Evolutionary conservation across 2,113 vertebrate genomes (phyloP).

Genomic region (Cacatua alba): DNA sequence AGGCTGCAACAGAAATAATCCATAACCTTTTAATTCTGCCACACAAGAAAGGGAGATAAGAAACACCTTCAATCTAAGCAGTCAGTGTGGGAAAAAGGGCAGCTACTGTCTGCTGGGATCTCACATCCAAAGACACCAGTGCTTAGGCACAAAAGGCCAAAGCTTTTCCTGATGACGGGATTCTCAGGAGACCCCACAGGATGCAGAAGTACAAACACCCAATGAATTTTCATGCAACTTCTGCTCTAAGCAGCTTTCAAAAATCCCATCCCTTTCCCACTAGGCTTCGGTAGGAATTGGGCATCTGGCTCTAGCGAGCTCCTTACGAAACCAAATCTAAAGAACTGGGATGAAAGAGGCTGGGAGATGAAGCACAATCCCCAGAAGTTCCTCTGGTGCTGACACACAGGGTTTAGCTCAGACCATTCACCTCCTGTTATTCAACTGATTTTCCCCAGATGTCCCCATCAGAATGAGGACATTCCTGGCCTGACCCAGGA

Average conservation of each 20-base stretch:
- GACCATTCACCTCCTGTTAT: not conserved
- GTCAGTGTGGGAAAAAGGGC: not conserved
- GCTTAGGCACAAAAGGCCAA: not conserved
- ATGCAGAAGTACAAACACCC: rapidly evolving
- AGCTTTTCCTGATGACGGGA: not conserved
- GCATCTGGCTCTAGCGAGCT: not conserved
- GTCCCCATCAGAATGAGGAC: not conserved
- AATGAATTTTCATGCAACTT: not conserved
- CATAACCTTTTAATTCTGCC: not conserved
- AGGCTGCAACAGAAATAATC: not conserved
- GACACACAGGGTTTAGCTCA: not conserved
- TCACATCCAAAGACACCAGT: rapidly evolving
- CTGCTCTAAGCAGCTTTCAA: not conserved
- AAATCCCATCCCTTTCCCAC: not conserved
- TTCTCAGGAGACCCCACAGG: not conserved
- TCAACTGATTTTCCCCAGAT: not conserved
- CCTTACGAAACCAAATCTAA: not conserved
- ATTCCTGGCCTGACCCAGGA: not conserved
- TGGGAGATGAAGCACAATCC: not conserved
- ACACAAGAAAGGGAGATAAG: not conserved
- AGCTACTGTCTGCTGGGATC: not conserved
- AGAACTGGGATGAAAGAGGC: not conserved
- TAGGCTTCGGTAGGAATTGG: not conserved
- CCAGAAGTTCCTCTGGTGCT: not conserved
- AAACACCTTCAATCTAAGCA: not conserved